Base-by-base conservation (phyloP, 2,888 invertebrate species). In the Yponomeuta sedellus region DNA sequence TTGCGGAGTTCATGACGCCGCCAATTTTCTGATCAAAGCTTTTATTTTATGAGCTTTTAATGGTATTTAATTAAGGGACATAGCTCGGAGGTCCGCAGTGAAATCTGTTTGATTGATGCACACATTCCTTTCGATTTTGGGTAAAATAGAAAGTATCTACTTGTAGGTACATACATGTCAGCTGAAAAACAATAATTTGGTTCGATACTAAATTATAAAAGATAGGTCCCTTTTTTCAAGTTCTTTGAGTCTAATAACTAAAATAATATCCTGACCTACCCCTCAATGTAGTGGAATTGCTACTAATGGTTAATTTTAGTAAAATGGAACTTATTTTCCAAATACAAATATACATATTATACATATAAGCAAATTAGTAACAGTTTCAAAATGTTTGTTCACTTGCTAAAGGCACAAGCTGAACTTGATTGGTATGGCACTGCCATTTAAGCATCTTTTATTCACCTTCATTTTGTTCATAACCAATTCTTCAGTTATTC, bases 371-470 rank as follows among this genome's bases (percentile, higher is more conserved):
- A 16, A 44, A 22, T 64, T 64, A 64, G 44, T 64, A 20, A 19
- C 44, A 64, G 25, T 44, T 64, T 20, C 52, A 64, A 34, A 8
- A 16, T 34, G 16, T 62, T 19, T 28, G 20, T 39, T 34, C 39
- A 62, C 39, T 62, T 62, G 28, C 34, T 39, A 62, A 62, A 39
- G 22, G 25, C 62, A 62, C 62, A 59, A 20, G 20, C 59, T 59
- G 25, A 59, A 59, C 20, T 20, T 22, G 39, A 34, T 62, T 34
- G 25, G 40, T 28, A 39, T 62, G 39, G 39, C 62, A 62, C 62
- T 62, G 62, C 19, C 19, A 34, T 62, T 34, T 19, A 39, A 28
- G 59, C 25, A 20, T 12, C 20, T 20, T 59, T 25, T 22, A 20
- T 22, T 59, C 25, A 20, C 20, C 25, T 22, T 12, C 22, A 34